Evolutionary conservation across 2,888 invertebrate species (phyloP), one percentile per base, ranked within the genome.

Genomic region (Oscheius sp.): DNA sequence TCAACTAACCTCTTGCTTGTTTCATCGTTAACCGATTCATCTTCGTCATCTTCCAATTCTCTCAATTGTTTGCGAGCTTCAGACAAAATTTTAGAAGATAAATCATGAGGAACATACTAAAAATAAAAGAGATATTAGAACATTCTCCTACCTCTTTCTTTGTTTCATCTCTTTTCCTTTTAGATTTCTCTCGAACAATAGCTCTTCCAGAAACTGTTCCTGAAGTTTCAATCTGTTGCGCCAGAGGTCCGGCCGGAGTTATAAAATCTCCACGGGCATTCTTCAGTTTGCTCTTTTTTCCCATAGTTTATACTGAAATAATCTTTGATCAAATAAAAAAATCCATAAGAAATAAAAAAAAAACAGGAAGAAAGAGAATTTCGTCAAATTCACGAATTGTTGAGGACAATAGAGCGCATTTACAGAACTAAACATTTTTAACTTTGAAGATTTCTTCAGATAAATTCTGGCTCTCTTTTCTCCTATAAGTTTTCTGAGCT

Each of bases 11-110:
- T 61, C 44, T 68, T 67, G 8, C 65, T 38, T 14, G 66, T 30
- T 14, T 67, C 61, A 45, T 51, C 36, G 14, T 64, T 14, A 2
- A 50, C 20, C 6, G 56, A 57, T 6, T 63, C 68, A 9, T 54
- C 69, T 26, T 59, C 66, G 9, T 74, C 70, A 20, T 73, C 71
- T 12, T 68, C 45, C 9, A 74, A 77, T 54, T 80, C 80, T 28
- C 66, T 49, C 61, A 76, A 56, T 66, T 77, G 77, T 54, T 76
- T 76, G 8, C 78, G 70, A 14, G 82, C 80, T 47, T 70, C 72
- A n/a, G 68, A 65, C 47, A 82, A 59, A 65, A 82, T 81, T 71
- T 81, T 81, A 14, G 75, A 72, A 8, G 78, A 77, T 4, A 82
- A 65, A 32, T 75, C 74, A 33, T 70, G 72, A 5, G 76, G 73